Evolutionary conservation across 1,140 invertebrate genomes (phyloP).

Genomic region (Hylaeus volcanicus): DNA sequence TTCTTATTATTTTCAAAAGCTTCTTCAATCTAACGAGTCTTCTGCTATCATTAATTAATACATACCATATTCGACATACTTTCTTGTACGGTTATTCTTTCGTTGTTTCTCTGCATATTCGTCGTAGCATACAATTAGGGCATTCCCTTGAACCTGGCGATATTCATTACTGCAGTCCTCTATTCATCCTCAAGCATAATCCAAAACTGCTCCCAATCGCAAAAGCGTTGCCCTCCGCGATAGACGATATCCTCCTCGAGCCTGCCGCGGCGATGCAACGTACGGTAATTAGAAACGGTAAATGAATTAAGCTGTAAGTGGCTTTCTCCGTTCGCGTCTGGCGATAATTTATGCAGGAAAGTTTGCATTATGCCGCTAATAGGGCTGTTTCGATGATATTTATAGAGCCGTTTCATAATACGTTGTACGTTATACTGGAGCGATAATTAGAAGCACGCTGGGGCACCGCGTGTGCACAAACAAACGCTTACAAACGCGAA

Average conservation of each 20-base stretch:
- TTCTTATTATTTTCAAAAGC: no score
- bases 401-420: conserved; percentile 40
- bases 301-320: conserved; percentile 42
- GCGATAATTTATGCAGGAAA: conserved; percentile 41
- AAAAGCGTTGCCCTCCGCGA: no score
- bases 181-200: no score
- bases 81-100: no score
- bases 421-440: conserved; percentile 17
- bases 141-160: no score
- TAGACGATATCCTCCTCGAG: background rate
- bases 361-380: conserved; percentile 42
- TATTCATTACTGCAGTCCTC: no score
- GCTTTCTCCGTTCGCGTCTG: conserved; percentile 24
- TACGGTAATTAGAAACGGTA: conserved; percentile 28
- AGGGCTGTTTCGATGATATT: conserved; percentile 42
- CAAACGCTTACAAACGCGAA: background rate
- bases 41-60: no score
- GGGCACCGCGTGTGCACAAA: background rate
- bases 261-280: background rate
- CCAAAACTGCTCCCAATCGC: no score
- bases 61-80: no score
- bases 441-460: conserved; percentile 27
- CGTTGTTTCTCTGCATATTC: no score
- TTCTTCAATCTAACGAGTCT: no score
- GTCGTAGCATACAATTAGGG: no score